Conservation (phyloP, 2,888 invertebrate species). For the Allophyes oxyacanthae region DNA sequence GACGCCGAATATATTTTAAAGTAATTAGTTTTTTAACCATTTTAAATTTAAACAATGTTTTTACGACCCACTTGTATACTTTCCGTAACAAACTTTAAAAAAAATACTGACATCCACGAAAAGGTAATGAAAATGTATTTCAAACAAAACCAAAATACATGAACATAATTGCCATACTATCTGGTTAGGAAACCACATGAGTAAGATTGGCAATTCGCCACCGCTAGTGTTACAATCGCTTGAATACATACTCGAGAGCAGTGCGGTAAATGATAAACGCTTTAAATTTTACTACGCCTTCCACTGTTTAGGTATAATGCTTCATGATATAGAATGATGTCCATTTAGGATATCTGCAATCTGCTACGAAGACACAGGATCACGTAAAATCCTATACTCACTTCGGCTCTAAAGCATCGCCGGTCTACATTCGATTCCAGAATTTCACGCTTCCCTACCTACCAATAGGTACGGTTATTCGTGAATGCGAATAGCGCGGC, state of each 20-base stretch:
- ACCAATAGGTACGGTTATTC: constrained; percentile 64
- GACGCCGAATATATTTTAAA: too few species aligned
- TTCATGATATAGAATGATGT: constrained; percentile 4
- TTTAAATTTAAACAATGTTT: too few species aligned
- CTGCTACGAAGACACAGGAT: constrained; percentile 15
- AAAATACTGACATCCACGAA: too few species aligned
- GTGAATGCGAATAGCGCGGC: constrained; percentile 64
- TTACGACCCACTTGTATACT: too few species aligned
- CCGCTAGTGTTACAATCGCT: constrained; percentile 30
- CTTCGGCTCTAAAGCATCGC: constrained; percentile 19
- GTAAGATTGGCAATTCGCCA: constrained; percentile 38
- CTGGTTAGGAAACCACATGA: constrained; percentile 13
- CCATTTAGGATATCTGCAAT: constrained; percentile 26
- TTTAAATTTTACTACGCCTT: not conserved
- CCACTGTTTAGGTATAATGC: not conserved
- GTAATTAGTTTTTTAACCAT: too few species aligned
- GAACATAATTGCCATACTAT: constrained; percentile 28
- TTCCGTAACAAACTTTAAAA: too few species aligned
- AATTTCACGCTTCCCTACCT: constrained; percentile 70
- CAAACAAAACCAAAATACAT: constrained; percentile 3
- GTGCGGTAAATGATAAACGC: constrained; percentile 9
- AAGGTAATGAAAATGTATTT: too few species aligned
- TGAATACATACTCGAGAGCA: constrained; percentile 24
- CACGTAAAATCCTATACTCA: constrained; percentile 21
- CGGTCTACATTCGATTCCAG: constrained; percentile 57